These are phyloP conservation scores for Neomicropteryx cornuta DNA, from an alignment of 1,140 invertebrate species.

Conservation along the genomic window DNA sequence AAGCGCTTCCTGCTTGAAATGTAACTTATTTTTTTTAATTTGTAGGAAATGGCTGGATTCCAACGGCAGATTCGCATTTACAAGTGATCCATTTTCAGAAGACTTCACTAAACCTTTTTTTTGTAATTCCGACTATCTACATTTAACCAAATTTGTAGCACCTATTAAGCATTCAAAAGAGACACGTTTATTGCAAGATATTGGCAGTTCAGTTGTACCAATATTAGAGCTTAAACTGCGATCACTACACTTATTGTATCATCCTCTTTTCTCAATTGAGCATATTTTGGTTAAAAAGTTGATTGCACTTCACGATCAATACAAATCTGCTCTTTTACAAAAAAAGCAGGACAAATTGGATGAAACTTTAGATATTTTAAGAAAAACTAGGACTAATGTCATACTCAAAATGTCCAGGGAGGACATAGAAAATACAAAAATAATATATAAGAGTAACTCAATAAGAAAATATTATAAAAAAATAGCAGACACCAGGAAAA, in stretches of 20 bases:
- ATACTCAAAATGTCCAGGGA: slow-evolving; percentile 3
- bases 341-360: slow-evolving; percentile 2
- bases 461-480: slow-evolving; percentile 9
- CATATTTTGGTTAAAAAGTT: slow-evolving; percentile 11
- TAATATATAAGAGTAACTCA: slow-evolving; percentile 8
- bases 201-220: too few species aligned
- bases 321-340: too few species aligned
- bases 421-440: slow-evolving; percentile 9
- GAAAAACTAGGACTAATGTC: slow-evolving; percentile 5
- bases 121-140: too few species aligned
- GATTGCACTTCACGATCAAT: slow-evolving; percentile 6
- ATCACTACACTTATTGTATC: too few species aligned
- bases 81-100: slow-evolving; percentile 8
- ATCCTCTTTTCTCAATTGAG: slow-evolving; percentile 15
- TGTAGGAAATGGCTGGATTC: slow-evolving; percentile 10
- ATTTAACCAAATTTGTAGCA: too few species aligned
- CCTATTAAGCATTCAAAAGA: too few species aligned
- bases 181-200: too few species aligned
- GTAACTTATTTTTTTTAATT: too few species aligned
- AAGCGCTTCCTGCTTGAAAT: too few species aligned
- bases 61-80: slow-evolving; percentile 6
- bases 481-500: slow-evolving; percentile 11
- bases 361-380: slow-evolving; percentile 7
- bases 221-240: too few species aligned
- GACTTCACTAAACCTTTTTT: too few species aligned